Conservation (phyloP, 2,888 invertebrate genomes). For the Amblyjoppa fuscipennis region DNA sequence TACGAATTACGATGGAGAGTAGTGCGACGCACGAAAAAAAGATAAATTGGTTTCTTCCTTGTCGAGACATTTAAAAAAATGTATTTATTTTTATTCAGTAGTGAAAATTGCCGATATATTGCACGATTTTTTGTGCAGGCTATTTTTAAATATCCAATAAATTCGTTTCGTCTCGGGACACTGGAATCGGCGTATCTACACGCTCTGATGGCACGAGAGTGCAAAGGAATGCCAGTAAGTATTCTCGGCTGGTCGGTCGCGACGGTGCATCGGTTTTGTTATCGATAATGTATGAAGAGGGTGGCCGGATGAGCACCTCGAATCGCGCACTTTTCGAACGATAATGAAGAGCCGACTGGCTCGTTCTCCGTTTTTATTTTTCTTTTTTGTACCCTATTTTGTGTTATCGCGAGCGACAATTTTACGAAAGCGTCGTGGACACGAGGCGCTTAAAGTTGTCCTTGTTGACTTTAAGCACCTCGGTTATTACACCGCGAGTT, state of each 20-base stretch:
- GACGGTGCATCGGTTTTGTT: background rate
- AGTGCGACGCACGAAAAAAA: constrained; percentile 12
- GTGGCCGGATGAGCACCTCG: background rate
- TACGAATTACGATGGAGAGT: constrained; percentile 51
- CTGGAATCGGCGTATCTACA: background rate
- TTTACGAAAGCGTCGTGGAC: background rate
- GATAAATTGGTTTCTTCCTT: background rate
- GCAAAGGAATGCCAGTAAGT: background rate
- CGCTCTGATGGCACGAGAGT: constrained; percentile 9
- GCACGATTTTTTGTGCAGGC: background rate
- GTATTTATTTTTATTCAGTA: background rate
- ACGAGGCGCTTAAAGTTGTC: background rate
- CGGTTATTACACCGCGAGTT: background rate
- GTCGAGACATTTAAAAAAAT: background rate
- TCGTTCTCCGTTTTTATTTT: background rate
- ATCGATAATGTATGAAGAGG: constrained; percentile 19
- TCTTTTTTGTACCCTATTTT: background rate
- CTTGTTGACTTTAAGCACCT: background rate
- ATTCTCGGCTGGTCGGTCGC: constrained; percentile 1
- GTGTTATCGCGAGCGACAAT: constrained; percentile 3
- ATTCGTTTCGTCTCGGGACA: background rate
- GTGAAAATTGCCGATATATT: constrained; percentile 16
- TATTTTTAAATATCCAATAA: background rate
- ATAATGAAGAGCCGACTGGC: background rate
- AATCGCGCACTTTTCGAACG: background rate